phyloP scores from a whole-genome alignment of 2,888 invertebrate genomes.

The Pseudococcus jackbeardsleyi region DNA sequence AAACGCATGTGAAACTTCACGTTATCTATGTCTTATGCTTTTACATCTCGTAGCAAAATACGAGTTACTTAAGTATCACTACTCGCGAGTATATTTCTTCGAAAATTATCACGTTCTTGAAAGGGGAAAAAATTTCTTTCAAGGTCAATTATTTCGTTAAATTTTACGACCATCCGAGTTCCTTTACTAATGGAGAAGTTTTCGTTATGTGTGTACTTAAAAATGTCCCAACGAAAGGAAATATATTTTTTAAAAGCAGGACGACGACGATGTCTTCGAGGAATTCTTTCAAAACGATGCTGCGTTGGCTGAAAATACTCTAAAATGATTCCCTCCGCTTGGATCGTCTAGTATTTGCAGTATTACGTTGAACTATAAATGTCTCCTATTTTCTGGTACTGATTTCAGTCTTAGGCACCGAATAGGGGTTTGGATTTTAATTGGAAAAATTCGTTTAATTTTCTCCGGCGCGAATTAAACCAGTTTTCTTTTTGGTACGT shows the following conservation, averaged over 20 bases:
- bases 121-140: neutral
- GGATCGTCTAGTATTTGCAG: neutral
- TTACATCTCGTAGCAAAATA: too few species aligned
- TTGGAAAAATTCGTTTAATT: constrained; percentile 3
- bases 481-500: neutral
- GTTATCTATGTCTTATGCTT: too few species aligned
- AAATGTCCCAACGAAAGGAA: neutral
- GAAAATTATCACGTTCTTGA: neutral
- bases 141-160: constrained; percentile 17
- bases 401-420: neutral
- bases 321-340: neutral
- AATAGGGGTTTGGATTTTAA: neutral
- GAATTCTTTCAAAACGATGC: neutral
- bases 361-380: neutral
- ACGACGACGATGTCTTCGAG: neutral
- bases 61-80: too few species aligned
- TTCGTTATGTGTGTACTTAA: neutral
- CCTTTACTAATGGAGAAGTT: neutral
- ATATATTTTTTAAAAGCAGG: neutral
- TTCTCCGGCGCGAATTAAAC: neutral
- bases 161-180: neutral
- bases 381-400: neutral
- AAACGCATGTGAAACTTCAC: too few species aligned
- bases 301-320: neutral
- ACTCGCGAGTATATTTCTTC: neutral